These are phyloP conservation scores for Lysiphlebus fabarum DNA, from an alignment of 1,140 invertebrate species.

Conservation along the genomic window DNA sequence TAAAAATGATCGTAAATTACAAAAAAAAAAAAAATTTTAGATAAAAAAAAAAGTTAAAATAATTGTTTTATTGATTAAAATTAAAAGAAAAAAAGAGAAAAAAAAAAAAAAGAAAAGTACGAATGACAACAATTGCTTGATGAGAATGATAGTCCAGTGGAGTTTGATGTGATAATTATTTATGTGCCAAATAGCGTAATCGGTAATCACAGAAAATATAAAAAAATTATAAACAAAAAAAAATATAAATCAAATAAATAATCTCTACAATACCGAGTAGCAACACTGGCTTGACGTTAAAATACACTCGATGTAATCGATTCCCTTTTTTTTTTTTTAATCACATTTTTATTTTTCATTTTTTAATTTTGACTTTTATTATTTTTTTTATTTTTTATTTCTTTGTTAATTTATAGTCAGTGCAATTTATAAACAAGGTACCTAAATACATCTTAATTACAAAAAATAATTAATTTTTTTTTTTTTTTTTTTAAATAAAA, in stretches of 20 bases:
- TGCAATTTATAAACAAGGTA: slow-evolving; percentile 47
- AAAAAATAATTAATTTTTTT: neutral
- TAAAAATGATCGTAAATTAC: no score
- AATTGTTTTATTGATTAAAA: neutral
- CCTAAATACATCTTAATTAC: slow-evolving; percentile 50
- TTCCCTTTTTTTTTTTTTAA: slow-evolving; percentile 16
- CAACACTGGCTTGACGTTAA: slow-evolving; percentile 39
- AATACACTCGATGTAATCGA: slow-evolving; percentile 17
- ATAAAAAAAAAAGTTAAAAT: neutral
- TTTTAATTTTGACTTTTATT: neutral
- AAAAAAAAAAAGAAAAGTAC: slow-evolving; percentile 4
- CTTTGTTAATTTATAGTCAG: slow-evolving; percentile 41
- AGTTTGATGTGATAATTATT: slow-evolving; percentile 49
- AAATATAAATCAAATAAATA: neutral
- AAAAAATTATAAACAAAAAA: neutral
- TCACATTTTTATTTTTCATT: neutral
- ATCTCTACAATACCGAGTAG: slow-evolving; percentile 34
- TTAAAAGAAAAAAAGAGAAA: neutral
- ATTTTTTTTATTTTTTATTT: slow-evolving; percentile 4
- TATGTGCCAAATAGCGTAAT: slow-evolving; percentile 53
- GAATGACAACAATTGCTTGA: slow-evolving; percentile 19
- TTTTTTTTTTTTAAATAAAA: slow-evolving; percentile 37
- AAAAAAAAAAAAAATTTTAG: no score
- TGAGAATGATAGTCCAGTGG: slow-evolving; percentile 27
- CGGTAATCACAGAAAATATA: slow-evolving; percentile 28